phyloP scores from a whole-genome alignment of 1,140 invertebrate genomes.

The Apis cerana region DNA sequence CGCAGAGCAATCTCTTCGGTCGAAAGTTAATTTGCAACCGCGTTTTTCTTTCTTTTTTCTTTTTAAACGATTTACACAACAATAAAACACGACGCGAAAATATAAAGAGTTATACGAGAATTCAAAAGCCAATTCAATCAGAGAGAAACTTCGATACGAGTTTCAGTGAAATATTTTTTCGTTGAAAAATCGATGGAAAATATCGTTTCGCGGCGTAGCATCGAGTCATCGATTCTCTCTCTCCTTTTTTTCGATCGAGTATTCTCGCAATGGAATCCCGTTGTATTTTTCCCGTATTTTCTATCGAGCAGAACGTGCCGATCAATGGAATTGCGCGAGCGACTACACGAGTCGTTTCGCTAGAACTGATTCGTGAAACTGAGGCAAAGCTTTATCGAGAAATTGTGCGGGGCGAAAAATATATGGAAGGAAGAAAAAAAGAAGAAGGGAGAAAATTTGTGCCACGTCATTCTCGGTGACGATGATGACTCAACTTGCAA shows the following conservation, averaged over 20 bases:
- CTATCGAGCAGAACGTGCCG: neutral
- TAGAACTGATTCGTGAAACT: neutral
- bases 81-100: neutral
- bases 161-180: too few relatives aligned
- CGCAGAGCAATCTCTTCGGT: neutral
- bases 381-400: neutral
- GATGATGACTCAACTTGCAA: too few relatives aligned
- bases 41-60: neutral
- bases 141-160: too few relatives aligned
- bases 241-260: neutral
- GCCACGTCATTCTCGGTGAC: too few relatives aligned
- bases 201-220: too few relatives aligned
- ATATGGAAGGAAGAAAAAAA: neutral
- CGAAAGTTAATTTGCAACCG: slow-evolving; percentile 26
- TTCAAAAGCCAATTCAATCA: too few relatives aligned
- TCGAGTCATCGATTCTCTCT: neutral
- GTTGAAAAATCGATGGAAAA: too few relatives aligned
- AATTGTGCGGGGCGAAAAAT: neutral
- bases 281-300: neutral
- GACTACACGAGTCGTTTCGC: neutral
- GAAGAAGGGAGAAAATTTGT: too few relatives aligned
- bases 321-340: neutral
- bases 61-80: neutral
- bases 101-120: too few relatives aligned
- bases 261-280: neutral